Percentiles rank a stretch among this genome's conserved stretches.
Conservation (phyloP, 2,797 vertebrate genomes). For the Nyctalus aviator region DNA sequence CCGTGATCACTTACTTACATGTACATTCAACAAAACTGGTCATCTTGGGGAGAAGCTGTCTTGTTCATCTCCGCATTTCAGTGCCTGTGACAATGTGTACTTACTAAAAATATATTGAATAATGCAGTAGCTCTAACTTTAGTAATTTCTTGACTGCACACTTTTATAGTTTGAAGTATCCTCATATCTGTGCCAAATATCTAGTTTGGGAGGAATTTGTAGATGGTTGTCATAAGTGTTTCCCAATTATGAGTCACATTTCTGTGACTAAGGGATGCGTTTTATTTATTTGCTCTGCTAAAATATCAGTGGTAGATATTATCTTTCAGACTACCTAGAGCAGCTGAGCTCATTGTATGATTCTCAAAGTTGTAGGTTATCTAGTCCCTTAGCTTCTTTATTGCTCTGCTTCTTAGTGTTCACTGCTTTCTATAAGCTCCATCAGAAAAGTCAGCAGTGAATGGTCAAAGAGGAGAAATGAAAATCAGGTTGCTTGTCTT, state of each 20-base stretch:
- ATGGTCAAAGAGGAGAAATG: constrained; percentile 13
- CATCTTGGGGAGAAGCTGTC: not conserved
- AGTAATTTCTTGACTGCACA: not conserved
- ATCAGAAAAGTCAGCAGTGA: not conserved
- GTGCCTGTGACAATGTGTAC: not conserved
- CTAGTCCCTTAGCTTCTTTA: not conserved
- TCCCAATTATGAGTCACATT: not conserved
- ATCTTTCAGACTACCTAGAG: not conserved
- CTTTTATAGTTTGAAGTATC: not conserved
- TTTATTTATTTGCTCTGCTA: constrained; percentile 22
- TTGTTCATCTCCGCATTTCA: not conserved
- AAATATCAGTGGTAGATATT: not conserved
- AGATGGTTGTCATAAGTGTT: not conserved
- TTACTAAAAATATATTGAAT: not conserved
- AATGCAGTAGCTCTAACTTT: not conserved
- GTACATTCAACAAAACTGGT: not conserved
- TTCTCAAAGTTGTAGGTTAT: not conserved
- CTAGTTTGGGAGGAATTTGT: not conserved
- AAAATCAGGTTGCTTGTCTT: constrained; percentile 11
- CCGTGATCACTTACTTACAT: not conserved
- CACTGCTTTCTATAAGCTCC: not conserved
- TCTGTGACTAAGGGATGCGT: not conserved
- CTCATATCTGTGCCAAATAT: not conserved
- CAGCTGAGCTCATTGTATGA: not conserved
- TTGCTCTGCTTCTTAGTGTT: not conserved